These are phyloP conservation scores for Epinotia brunnichana DNA, from an alignment of 2,888 invertebrate genomes.

Conservation along the genomic window DNA sequence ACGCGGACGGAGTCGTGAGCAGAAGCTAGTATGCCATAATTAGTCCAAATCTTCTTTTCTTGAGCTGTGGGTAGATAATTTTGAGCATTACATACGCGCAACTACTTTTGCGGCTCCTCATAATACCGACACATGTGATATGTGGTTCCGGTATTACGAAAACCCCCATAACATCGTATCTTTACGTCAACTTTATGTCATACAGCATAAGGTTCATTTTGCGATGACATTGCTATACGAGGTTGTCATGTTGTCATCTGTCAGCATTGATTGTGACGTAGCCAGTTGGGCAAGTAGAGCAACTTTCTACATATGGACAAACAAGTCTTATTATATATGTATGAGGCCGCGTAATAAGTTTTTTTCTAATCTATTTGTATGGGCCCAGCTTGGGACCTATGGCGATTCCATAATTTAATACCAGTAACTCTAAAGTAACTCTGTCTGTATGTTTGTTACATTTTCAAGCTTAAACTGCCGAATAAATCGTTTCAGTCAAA, in stretches of 20 bases:
- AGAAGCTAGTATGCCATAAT: no score
- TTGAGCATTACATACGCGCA: neutral
- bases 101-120: neutral
- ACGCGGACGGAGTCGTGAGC: no score
- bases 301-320: conserved; percentile 44
- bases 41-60: no score
- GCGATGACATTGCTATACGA: conserved; percentile 1
- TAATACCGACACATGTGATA: conserved; percentile 10
- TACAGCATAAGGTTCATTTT: neutral
- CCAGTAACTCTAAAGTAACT: neutral
- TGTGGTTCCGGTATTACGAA: conserved; percentile 35
- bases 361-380: conserved; percentile 22
- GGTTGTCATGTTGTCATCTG: conserved; percentile 19
- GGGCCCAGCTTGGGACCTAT: neutral
- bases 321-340: conserved; percentile 43
- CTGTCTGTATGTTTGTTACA: neutral
- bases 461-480: neutral
- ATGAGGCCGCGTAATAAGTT: conserved; percentile 42
- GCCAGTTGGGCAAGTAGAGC: conserved; percentile 38
- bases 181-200: neutral
- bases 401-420: neutral
- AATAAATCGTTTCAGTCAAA: no score
- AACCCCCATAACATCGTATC: neutral
- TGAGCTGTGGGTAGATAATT: neutral
- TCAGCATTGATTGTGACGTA: conserved; percentile 38